These are phyloP conservation scores for Polypedilum vanderplanki DNA, from an alignment of 1,140 invertebrate species.

Conservation along the genomic window DNA sequence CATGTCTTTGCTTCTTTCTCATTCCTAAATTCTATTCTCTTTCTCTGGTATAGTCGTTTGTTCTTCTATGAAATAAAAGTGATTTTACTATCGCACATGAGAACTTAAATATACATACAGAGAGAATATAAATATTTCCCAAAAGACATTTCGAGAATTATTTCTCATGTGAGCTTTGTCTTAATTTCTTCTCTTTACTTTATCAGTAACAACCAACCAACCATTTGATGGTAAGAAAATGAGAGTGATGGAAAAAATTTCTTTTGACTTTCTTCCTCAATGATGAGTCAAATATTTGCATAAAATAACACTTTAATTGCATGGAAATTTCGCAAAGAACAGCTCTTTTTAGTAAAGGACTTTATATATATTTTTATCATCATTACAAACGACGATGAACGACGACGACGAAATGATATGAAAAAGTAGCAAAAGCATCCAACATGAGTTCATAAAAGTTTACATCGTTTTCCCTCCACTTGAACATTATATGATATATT, in stretches of 20 bases:
- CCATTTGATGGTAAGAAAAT: neutral
- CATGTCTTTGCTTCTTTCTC: constrained; percentile 20
- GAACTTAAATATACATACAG: too few relatives aligned
- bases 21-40: neutral
- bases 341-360: constrained; percentile 7
- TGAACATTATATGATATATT: neutral
- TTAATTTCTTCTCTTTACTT: constrained; percentile 25
- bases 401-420: too few relatives aligned
- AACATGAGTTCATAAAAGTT: constrained; percentile 19
- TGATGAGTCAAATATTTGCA: constrained; percentile 21
- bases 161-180: constrained; percentile 28
- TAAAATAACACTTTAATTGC: constrained; percentile 27
- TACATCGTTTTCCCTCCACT: neutral
- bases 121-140: constrained; percentile 21
- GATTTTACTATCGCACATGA: neutral
- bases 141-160: neutral
- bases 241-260: neutral
- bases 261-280: neutral
- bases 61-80: neutral
- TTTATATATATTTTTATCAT: constrained; percentile 11
- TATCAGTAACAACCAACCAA: neutral
- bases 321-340: constrained; percentile 21
- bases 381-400: neutral
- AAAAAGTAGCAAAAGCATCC: neutral
- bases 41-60: too few relatives aligned